Conservation (phyloP, 2,888 invertebrate genomes). For the Ypsolopha scabrella region DNA sequence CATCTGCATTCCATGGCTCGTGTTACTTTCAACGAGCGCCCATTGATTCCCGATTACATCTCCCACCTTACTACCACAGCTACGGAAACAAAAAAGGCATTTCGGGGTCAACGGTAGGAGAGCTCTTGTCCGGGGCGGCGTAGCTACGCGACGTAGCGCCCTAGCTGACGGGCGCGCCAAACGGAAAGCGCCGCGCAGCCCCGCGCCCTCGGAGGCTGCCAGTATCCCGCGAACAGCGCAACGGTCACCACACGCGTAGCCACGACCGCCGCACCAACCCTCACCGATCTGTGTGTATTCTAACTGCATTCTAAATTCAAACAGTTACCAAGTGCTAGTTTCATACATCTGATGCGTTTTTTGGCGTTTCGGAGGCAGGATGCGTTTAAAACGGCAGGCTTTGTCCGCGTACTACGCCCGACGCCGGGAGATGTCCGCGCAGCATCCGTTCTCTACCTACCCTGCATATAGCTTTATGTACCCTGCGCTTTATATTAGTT, state of each 20-base stretch:
- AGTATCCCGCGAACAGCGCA: slow-evolving; percentile 63
- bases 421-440: slow-evolving; percentile 53
- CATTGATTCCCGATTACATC: too few relatives aligned
- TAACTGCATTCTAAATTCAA: background rate
- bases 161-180: background rate
- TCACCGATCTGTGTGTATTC: slow-evolving; percentile 2
- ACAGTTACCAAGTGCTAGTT: background rate
- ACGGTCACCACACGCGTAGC: slow-evolving; percentile 33
- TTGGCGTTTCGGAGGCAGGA: slow-evolving; percentile 26
- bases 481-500: background rate
- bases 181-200: slow-evolving; percentile 38
- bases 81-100: background rate
- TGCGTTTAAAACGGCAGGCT: slow-evolving; percentile 25
- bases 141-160: slow-evolving; percentile 16
- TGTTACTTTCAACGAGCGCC: slow-evolving; percentile 1
- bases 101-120: slow-evolving; percentile 1
- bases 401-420: slow-evolving; percentile 61
- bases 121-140: slow-evolving; percentile 30
- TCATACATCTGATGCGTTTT: background rate
- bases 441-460: slow-evolving; percentile 42
- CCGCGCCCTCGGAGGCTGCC: slow-evolving; percentile 53
- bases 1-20: too few relatives aligned
- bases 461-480: background rate
- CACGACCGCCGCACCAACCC: slow-evolving; percentile 21
- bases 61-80: background rate